These are phyloP conservation scores for Pontoporia blainvillei DNA, from an alignment of 2,113 vertebrate genomes.

Conservation along the genomic window DNA sequence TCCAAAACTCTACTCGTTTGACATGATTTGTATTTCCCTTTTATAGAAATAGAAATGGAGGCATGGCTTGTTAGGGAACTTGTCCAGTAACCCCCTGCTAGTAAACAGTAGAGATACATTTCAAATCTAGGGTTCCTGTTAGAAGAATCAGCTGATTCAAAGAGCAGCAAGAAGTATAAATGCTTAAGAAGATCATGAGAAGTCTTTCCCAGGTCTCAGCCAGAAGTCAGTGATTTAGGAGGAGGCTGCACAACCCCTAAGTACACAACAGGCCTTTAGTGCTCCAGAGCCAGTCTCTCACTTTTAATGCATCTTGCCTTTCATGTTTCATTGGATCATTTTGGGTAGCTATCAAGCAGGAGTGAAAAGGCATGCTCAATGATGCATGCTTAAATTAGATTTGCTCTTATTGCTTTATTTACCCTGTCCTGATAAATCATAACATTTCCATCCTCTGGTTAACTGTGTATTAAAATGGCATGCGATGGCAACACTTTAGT, in stretches of 20 bases:
- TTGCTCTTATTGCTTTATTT: constrained; percentile 67
- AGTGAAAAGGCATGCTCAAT: constrained; percentile 13
- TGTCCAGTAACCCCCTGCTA: neutral
- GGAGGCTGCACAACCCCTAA: neutral
- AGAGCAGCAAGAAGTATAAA: neutral
- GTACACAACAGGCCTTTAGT: neutral
- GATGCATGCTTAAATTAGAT: constrained; percentile 60
- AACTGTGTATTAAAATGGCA: constrained; percentile 56
- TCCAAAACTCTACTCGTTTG: neutral
- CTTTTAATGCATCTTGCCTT: neutral
- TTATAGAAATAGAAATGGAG: neutral
- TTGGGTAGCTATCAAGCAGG: constrained; percentile 11
- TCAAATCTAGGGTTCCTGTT: neutral
- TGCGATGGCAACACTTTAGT: constrained; percentile 38
- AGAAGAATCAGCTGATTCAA: constrained; percentile 1
- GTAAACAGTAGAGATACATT: neutral
- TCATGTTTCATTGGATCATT: constrained; percentile 1
- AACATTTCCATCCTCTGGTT: constrained; percentile 56
- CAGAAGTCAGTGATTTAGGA: neutral
- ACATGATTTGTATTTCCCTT: neutral
- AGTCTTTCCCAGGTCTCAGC: neutral
- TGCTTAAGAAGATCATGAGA: neutral
- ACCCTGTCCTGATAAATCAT: constrained; percentile 65
- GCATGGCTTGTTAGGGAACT: neutral
- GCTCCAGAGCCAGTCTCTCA: neutral